A percentile compares a stretch with the other conserved stretches of the same genome.
These are phyloP conservation scores for Cartodere bifasciata DNA, from an alignment of 2,888 invertebrate genomes.

Conservation along the genomic window DNA sequence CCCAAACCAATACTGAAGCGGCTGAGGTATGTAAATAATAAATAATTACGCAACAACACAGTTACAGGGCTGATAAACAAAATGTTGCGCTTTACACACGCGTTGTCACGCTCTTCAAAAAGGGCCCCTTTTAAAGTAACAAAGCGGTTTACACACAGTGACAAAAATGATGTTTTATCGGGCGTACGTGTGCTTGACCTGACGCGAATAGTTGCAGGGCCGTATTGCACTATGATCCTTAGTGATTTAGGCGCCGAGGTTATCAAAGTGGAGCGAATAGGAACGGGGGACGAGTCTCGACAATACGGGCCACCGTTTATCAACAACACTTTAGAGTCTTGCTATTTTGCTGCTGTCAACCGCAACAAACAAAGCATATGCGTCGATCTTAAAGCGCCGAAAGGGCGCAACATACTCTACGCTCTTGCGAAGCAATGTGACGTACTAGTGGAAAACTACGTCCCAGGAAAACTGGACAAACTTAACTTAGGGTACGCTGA, in stretches of 20 bases:
- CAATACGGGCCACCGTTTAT: conserved; percentile 90
- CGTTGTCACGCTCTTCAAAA: too few species aligned
- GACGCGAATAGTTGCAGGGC: conserved; percentile 84
- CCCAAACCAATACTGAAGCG: too few species aligned
- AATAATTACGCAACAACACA: too few species aligned
- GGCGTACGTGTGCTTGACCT: conserved; percentile 67
- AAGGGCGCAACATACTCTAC: conserved; percentile 51
- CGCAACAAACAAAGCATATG: conserved; percentile 91
- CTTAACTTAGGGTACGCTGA: conserved; percentile 71
- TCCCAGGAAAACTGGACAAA: conserved; percentile 75
- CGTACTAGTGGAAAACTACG: conserved; percentile 84
- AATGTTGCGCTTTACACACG: too few species aligned
- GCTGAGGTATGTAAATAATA: too few species aligned
- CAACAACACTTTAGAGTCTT: conserved; percentile 47
- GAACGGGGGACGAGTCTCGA: conserved; percentile 74
- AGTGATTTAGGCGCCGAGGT: conserved; percentile 89
- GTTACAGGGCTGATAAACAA: too few species aligned
- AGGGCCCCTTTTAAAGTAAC: too few species aligned
- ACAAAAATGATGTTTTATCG: too few species aligned
- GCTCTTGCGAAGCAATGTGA: conserved; percentile 69
- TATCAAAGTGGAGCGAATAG: conserved; percentile 81
- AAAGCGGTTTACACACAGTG: too few species aligned
- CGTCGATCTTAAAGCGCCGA: conserved; percentile 62
- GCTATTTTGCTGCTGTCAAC: conserved; percentile 81
- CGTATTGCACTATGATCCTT: conserved; percentile 86